A percentile compares a stretch with the other conserved stretches of the same genome.
phyloP scores from a whole-genome alignment of 2,888 invertebrate genomes.

The Drosophila conformis region DNA sequence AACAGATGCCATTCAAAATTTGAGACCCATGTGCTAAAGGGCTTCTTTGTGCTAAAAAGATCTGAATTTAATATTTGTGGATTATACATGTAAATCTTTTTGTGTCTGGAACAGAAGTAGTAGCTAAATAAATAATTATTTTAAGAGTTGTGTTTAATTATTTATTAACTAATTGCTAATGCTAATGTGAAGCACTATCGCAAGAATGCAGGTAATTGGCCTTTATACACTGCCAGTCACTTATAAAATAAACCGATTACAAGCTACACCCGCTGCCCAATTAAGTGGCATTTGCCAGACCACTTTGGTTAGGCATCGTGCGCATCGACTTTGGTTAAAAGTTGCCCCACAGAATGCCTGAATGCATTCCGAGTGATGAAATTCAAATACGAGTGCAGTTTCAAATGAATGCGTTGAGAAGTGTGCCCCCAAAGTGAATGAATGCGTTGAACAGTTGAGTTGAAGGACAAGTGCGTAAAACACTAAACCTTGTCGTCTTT shows the following conservation, averaged over 20 bases:
- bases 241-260: slow-evolving; percentile 22
- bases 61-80: not conserved
- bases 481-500: slow-evolving; percentile 6
- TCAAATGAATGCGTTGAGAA: slow-evolving; percentile 47
- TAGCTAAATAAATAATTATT: not conserved
- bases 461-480: slow-evolving; percentile 32
- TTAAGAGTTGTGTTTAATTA: not conserved
- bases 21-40: not conserved
- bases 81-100: not conserved
- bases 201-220: slow-evolving; percentile 6
- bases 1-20: not conserved
- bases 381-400: slow-evolving; percentile 41
- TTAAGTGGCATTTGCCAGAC: slow-evolving; percentile 21
- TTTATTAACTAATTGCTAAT: not conserved
- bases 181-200: not conserved
- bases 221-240: not conserved
- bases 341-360: slow-evolving; percentile 41
- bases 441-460: slow-evolving; percentile 41
- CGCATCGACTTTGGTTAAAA: slow-evolving; percentile 58
- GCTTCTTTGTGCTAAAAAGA: not conserved
- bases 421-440: slow-evolving; percentile 35
- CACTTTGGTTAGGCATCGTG: slow-evolving; percentile 34
- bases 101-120: not conserved
- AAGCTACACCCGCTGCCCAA: slow-evolving; percentile 12
- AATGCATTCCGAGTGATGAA: slow-evolving; percentile 46